Evolutionary conservation across 2,113 vertebrate species (phyloP).

Genomic region (Neogobius melanostomus): DNA sequence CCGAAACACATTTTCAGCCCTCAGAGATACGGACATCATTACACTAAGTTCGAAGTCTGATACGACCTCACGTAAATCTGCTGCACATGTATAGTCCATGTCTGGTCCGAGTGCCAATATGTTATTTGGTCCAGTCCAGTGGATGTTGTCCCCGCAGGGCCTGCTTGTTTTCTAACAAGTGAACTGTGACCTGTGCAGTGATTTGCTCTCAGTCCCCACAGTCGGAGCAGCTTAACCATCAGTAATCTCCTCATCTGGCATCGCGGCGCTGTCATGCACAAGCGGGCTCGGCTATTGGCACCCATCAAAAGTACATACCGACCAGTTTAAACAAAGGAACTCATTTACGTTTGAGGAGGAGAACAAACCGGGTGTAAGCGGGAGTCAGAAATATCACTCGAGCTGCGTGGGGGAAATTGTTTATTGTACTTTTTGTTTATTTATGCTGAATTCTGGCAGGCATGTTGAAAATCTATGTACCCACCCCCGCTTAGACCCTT

Average conservation of each 20-base stretch:
- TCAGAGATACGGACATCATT: too few species aligned
- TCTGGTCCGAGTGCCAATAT: neutral
- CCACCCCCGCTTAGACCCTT: slow-evolving; percentile 41
- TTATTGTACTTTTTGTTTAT: slow-evolving; percentile 58
- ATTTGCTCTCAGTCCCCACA: slow-evolving; percentile 45
- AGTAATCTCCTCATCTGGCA: slow-evolving; percentile 67
- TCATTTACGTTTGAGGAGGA: slow-evolving; percentile 40
- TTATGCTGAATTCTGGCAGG: slow-evolving; percentile 57
- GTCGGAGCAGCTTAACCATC: slow-evolving; percentile 51
- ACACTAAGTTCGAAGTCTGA: too few species aligned
- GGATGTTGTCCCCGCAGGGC: slow-evolving; percentile 17
- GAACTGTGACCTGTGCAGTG: slow-evolving; percentile 62
- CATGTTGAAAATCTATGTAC: slow-evolving; percentile 53
- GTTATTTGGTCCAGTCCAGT: neutral
- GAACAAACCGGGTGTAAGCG: slow-evolving; percentile 48
- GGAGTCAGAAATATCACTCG: slow-evolving; percentile 57
- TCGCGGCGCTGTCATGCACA: slow-evolving; percentile 36
- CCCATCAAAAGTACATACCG: slow-evolving; percentile 42
- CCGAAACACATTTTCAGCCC: too few species aligned
- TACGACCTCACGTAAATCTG: too few species aligned
- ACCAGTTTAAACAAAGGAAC: slow-evolving; percentile 59
- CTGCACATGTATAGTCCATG: neutral
- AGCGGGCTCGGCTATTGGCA: slow-evolving; percentile 40
- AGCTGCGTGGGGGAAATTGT: slow-evolving; percentile 43
- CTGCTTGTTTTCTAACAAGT: slow-evolving; percentile 50